These are phyloP conservation scores for Acronicta psi DNA, from an alignment of 2,888 invertebrate genomes.

Conservation along the genomic window DNA sequence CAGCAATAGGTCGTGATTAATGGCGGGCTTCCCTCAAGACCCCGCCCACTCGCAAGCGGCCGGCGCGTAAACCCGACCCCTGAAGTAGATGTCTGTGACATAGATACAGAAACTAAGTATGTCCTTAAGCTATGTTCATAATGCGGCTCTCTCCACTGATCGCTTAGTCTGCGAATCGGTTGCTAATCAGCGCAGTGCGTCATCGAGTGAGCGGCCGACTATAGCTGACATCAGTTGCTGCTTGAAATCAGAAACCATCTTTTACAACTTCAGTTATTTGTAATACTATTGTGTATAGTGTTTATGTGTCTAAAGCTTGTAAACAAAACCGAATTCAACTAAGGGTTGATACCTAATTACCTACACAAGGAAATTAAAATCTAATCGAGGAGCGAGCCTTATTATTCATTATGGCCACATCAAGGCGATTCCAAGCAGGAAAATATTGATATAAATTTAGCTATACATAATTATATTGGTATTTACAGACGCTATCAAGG, in stretches of 20 bases:
- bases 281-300: too few relatives aligned
- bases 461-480: constrained; percentile 3
- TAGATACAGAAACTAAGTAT: neutral
- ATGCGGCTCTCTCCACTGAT: too few relatives aligned
- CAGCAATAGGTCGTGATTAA: neutral
- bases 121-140: too few relatives aligned
- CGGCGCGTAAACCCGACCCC: neutral
- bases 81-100: neutral
- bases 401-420: constrained; percentile 20
- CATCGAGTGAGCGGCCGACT: too few relatives aligned
- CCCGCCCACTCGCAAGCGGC: neutral
- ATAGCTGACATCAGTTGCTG: too few relatives aligned
- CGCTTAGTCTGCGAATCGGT: too few relatives aligned
- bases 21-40: neutral
- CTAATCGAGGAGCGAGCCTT: constrained; percentile 9
- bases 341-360: constrained; percentile 13
- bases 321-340: too few relatives aligned
- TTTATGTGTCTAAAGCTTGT: too few relatives aligned
- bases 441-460: constrained; percentile 45
- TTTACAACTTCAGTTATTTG: too few relatives aligned
- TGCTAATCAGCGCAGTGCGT: too few relatives aligned
- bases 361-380: constrained; percentile 32
- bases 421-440: constrained; percentile 43
- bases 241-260: too few relatives aligned
- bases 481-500: constrained; percentile 33